Conservation (phyloP, 2,113 vertebrate genomes). For the Sinocyclocheilus grahami region DNA sequence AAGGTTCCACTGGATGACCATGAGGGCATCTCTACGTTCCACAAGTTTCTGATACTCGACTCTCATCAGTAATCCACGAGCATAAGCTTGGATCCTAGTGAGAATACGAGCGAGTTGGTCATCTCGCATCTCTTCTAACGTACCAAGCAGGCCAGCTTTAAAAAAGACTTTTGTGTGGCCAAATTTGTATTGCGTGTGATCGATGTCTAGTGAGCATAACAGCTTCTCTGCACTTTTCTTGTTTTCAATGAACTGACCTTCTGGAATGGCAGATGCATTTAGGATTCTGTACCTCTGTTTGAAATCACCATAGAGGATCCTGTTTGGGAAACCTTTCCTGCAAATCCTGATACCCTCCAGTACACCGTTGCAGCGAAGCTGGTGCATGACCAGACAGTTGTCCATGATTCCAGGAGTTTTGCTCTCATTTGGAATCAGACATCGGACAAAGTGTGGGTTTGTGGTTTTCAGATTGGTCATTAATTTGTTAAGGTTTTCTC, state of each 20-base stretch:
- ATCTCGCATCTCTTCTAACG: conserved; percentile 79
- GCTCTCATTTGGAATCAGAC: conserved; percentile 89
- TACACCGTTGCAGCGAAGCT: conserved; percentile 91
- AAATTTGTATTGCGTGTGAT: conserved; percentile 85
- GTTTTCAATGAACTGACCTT: conserved; percentile 92
- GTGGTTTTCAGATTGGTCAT: conserved; percentile 92
- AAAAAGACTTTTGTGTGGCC: conserved; percentile 87
- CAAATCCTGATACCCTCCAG: conserved; percentile 91
- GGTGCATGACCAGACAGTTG: conserved; percentile 92
- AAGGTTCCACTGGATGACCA: conserved; percentile 90
- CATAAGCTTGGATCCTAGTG: conserved; percentile 87
- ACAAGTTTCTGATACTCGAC: conserved; percentile 84
- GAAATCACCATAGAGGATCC: conserved; percentile 88
- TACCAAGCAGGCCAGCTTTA: conserved; percentile 89
- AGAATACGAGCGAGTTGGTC: too few species aligned
- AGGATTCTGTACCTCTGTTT: conserved; percentile 81
- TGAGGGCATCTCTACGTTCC: conserved; percentile 82
- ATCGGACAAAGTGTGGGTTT: conserved; percentile 93
- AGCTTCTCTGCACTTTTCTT: conserved; percentile 83
- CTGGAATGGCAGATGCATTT: conserved; percentile 67
- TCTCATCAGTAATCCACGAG: conserved; percentile 86
- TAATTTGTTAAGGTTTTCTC: conserved; percentile 95
- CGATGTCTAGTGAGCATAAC: conserved; percentile 81
- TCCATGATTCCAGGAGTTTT: conserved; percentile 88
- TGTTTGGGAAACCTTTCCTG: conserved; percentile 88